Base-by-base conservation (phyloP, 2,888 invertebrate genomes). In the Drosophila subsilvestris region DNA sequence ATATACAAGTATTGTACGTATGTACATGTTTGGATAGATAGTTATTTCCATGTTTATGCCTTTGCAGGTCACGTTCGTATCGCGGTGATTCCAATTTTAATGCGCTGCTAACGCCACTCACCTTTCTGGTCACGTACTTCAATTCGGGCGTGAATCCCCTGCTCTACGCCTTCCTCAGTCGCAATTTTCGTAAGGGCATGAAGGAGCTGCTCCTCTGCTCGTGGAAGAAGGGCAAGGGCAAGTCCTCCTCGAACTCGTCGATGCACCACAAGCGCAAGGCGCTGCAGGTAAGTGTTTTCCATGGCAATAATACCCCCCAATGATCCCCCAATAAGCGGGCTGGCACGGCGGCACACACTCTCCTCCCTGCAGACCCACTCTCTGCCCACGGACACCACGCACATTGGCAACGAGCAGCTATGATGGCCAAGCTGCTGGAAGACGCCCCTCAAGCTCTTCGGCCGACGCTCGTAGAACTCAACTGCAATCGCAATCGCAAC, bases 121-220 rank as follows among this genome's bases (percentile, higher is more conserved):
- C 97, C 25, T 97, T 97, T 92, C 94, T 98, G 71, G 94, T 97
- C 79, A 95, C 97, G 48, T 98, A 97, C 91, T 95, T 96, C 92
- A 98, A 98, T 93, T 97, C 97, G 18, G 98, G 96, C 53, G 94
- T 98, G 74, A 98, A 98, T 92, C 98, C 98, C 0, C 93, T 98
- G 57, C 93, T 98, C 9, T 98, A 98, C 92, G 98, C 98, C 4
- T 97, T 98, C 90, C 93, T 98, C 58, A 94, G 94, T 5, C 95
- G 95, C 72, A 96, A 96, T 89, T 97, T 97, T 91, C 94, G 97
- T 60, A 95, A 95, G 88, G 97, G 97, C 20, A 97, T 98, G 95
- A 93, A 95, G 71, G 97, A 98, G 91, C 93, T 97, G 25, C 91
- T 97, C 42, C 93, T 95, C 70, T 96, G 96, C 89, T 93, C 93